A percentile compares a stretch with the other conserved stretches of the same genome.
Evolutionary conservation across 2,888 invertebrate species (phyloP).

Genomic region (Empis stercorea): DNA sequence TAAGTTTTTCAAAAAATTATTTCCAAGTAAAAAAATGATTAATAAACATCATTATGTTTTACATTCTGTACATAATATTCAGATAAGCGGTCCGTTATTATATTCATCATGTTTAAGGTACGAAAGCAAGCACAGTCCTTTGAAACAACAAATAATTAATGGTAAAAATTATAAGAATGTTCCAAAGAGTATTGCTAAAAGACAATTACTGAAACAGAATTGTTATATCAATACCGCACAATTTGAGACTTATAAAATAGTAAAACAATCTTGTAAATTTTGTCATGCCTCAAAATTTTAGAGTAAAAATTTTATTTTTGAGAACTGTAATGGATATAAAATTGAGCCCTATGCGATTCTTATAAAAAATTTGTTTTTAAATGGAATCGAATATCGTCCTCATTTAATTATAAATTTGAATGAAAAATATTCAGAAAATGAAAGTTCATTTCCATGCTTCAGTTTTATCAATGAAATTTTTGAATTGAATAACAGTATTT

Average conservation of each 20-base stretch:
- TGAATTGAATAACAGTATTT: slow-evolving; percentile 1
- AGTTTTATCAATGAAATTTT: slow-evolving; percentile 1
- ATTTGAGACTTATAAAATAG: not conserved
- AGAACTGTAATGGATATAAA: not conserved
- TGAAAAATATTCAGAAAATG: not conserved
- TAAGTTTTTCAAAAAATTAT: slow-evolving; percentile 1
- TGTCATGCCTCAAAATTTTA: not conserved
- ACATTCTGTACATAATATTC: slow-evolving; percentile 1
- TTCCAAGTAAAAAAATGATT: slow-evolving; percentile 3
- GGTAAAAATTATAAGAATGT: slow-evolving; percentile 5
- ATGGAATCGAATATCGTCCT: not conserved
- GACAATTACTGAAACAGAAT: slow-evolving; percentile 4
- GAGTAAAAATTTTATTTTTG: not conserved
- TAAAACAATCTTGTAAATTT: not conserved
- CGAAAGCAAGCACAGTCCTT: slow-evolving; percentile 5
- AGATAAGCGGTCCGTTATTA: slow-evolving; percentile 1
- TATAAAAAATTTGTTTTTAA: not conserved
- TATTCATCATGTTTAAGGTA: slow-evolving; percentile 1
- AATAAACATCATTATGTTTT: slow-evolving; percentile 5
- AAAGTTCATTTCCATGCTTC: not conserved
- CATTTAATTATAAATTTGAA: not conserved
- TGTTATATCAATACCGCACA: not conserved
- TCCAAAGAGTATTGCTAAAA: slow-evolving; percentile 4
- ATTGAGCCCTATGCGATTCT: not conserved
- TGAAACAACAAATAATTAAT: slow-evolving; percentile 2